phyloP scores from a whole-genome alignment of 2,888 invertebrate species.

The Elegia similella region DNA sequence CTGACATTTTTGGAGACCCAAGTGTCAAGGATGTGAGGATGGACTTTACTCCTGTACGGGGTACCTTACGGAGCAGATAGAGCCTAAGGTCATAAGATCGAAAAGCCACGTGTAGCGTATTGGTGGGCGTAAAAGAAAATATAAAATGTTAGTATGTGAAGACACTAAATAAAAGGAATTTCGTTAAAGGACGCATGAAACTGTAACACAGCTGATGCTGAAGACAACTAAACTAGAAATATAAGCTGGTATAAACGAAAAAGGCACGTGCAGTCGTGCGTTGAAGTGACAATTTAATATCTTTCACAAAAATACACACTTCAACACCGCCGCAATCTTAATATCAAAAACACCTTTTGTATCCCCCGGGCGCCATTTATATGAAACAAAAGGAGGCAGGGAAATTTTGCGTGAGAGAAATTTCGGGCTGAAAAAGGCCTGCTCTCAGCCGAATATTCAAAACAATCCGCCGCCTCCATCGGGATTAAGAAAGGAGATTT shows the following conservation, averaged over 20 bases:
- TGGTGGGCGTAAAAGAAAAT: too few relatives aligned
- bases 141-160: too few relatives aligned
- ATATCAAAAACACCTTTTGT: slow-evolving; percentile 35
- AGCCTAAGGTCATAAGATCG: too few relatives aligned
- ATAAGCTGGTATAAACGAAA: not conserved
- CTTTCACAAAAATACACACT: slow-evolving; percentile 21
- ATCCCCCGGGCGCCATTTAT: slow-evolving; percentile 39
- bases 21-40: too few relatives aligned
- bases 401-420: slow-evolving; percentile 35
- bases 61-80: too few relatives aligned
- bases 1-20: too few relatives aligned
- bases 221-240: not conserved
- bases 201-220: too few relatives aligned
- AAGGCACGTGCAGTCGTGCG: not conserved
- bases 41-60: too few relatives aligned
- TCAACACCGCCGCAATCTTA: slow-evolving; percentile 37
- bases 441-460: slow-evolving; percentile 50
- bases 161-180: too few relatives aligned
- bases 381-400: slow-evolving; percentile 40
- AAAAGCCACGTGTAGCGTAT: too few relatives aligned
- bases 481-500: slow-evolving; percentile 54
- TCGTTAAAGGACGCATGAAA: too few relatives aligned
- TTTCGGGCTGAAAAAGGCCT: slow-evolving; percentile 33
- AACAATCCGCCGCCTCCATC: slow-evolving; percentile 45
- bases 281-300: slow-evolving; percentile 10